Base-by-base conservation (phyloP, 2,888 invertebrate genomes). In the Chymomyza fuscimana region DNA sequence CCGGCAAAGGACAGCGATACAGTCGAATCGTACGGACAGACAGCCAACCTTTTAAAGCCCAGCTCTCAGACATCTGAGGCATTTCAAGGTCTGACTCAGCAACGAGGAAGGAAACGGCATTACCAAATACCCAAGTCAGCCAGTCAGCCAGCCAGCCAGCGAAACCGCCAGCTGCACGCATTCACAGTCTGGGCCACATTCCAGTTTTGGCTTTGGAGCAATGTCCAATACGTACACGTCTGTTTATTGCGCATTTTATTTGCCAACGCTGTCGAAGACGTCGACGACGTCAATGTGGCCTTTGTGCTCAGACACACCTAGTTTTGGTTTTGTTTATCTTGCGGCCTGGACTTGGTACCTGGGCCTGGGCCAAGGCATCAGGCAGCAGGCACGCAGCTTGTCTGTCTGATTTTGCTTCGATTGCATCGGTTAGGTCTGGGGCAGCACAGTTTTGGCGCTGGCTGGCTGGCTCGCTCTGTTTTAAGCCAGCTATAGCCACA, bases 81-180 rank as follows among this genome's bases (percentile, higher is more conserved):
- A 86, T 84, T 82, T 84, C 84, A 84, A 84, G 84, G 84, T 84
- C 84, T 84, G 84, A 84, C 77, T 84, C 84, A 84, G 84, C 81
- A 82, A 76, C 82, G 80, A 76, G 84, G 80, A 82, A 82, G 80
- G 76, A 78, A 82, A 78, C 71, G 61, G 32, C 50, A 64, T 6
- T 19, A 58, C 54, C 16, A 54, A 16, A 54, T 54, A 19, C 54
- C 19, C 19, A 22, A 16, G 16, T 52, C 52, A 15, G 29, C 25
- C 56, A 54, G 50, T 58, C 40, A 50, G 59, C 40, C 65, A 58
- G 69, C 60, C 51, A 64, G 54, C 52, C 64, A 46, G 19, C 58
- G 40, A 65, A 36, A 36, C 62, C 36, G 68, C 65, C 65, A 63
- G 65, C 40, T 74, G 72, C 72, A 78, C 78, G 78, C 73, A 73